Conservation (phyloP, 2,888 invertebrate species). For the Trachelus tabidus region DNA sequence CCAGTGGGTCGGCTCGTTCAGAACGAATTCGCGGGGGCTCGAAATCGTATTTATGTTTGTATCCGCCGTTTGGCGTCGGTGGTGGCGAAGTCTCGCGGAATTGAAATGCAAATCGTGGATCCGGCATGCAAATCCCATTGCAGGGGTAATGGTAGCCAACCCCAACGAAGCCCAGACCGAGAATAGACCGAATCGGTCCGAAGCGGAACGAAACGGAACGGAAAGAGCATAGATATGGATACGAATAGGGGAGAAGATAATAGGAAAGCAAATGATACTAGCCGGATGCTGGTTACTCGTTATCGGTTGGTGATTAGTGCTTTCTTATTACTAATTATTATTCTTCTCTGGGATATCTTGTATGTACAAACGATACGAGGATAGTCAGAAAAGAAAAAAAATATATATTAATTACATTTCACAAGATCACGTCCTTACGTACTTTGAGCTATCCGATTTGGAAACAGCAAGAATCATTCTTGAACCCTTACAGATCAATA, state of each 20-base stretch:
- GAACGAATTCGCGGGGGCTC: conserved; percentile 39
- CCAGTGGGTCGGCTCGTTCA: background rate
- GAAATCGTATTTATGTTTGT: conserved; percentile 62
- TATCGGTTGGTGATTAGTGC: no score
- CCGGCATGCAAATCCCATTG: conserved; percentile 64
- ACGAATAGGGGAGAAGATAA: no score
- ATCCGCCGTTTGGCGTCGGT: conserved; percentile 58
- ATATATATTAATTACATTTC: conserved; percentile 61
- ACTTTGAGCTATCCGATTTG: no score
- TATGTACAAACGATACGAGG: no score
- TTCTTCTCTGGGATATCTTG: no score
- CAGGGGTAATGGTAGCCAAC: conserved; percentile 56
- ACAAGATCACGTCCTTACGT: conserved; percentile 21
- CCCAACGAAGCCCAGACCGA: conserved; percentile 40
- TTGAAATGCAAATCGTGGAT: conserved; percentile 66
- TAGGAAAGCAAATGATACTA: no score
- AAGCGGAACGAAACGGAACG: conserved; percentile 26
- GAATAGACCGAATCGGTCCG: conserved; percentile 22
- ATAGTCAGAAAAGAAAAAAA: conserved; percentile 24
- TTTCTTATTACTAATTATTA: no score
- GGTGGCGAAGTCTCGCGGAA: conserved; percentile 58
- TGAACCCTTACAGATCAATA: no score
- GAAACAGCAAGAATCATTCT: no score
- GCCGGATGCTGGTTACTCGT: no score
- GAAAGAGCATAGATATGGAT: background rate